These are phyloP conservation scores for Apistogramma diplotaenia DNA, from an alignment of 2,113 vertebrate species.

Conservation along the genomic window DNA sequence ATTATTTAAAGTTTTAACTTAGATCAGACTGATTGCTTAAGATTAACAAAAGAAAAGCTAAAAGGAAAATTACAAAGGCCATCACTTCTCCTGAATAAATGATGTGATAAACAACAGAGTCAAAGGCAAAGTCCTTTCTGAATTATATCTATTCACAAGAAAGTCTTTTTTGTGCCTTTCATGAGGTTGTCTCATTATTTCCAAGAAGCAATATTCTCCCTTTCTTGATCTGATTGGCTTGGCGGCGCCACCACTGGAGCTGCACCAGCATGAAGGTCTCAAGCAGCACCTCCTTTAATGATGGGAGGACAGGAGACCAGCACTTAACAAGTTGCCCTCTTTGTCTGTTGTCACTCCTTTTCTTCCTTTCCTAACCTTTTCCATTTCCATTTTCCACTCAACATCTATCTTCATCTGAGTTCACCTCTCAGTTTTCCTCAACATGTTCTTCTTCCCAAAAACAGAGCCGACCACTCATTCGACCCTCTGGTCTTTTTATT, in stretches of 20 bases:
- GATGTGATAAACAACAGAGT: slow-evolving; percentile 38
- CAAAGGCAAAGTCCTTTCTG: slow-evolving; percentile 17
- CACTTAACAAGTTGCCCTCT: slow-evolving; percentile 17
- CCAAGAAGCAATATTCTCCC: slow-evolving; percentile 5
- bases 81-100: slow-evolving; percentile 13
- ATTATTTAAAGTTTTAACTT: neutral
- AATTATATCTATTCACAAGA: slow-evolving; percentile 38
- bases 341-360: slow-evolving; percentile 19
- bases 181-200: slow-evolving; percentile 43
- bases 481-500: neutral
- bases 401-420: slow-evolving; percentile 29
- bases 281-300: slow-evolving; percentile 37
- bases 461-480: neutral
- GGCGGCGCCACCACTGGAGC: slow-evolving; percentile 29
- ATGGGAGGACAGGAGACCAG: slow-evolving; percentile 22
- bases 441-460: slow-evolving; percentile 6
- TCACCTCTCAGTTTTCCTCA: neutral
- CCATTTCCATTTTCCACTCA: slow-evolving; percentile 28
- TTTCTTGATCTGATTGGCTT: slow-evolving; percentile 24
- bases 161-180: slow-evolving; percentile 21
- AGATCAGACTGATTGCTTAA: neutral
- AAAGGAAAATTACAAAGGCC: slow-evolving; percentile 1
- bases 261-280: slow-evolving; percentile 33
- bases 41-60: neutral
- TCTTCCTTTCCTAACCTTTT: slow-evolving; percentile 2